Percentiles rank a stretch among this genome's conserved stretches.
Evolutionary conservation across 2,888 invertebrate genomes (phyloP).

Genomic region (Hirtodrosophila trivittata): DNA sequence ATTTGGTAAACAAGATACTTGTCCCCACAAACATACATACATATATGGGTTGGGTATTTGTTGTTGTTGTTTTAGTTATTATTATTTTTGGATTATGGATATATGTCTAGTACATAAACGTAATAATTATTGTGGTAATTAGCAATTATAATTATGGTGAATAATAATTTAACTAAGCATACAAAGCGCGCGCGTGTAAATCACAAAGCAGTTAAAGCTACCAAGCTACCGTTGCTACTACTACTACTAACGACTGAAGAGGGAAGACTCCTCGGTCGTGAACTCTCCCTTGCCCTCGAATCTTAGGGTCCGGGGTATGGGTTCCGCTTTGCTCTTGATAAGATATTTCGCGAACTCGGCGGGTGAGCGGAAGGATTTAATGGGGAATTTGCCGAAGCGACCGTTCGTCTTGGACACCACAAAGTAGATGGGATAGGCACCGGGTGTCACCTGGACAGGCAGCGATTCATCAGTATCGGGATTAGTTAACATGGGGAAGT

Average conservation of each 20-base stretch:
- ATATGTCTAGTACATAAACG: slow-evolving; percentile 22
- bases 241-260: slow-evolving; percentile 16
- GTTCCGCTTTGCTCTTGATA: slow-evolving; percentile 71
- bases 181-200: slow-evolving; percentile 50
- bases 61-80: slow-evolving; percentile 7
- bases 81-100: slow-evolving; percentile 11
- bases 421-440: slow-evolving; percentile 82
- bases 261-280: slow-evolving; percentile 11
- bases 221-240: slow-evolving; percentile 12
- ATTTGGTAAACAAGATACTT: slow-evolving; percentile 35
- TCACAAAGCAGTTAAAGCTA: slow-evolving; percentile 62
- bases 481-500: slow-evolving; percentile 65
- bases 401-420: slow-evolving; percentile 81
- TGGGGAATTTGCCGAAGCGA: slow-evolving; percentile 80
- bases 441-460: slow-evolving; percentile 78
- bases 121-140: slow-evolving; percentile 50
- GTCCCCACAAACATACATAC: slow-evolving; percentile 2
- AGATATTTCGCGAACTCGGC: slow-evolving; percentile 79
- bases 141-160: slow-evolving; percentile 56
- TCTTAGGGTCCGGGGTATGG: slow-evolving; percentile 53
- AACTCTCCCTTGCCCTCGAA: slow-evolving; percentile 44
- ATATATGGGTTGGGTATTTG: slow-evolving; percentile 33
- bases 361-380: slow-evolving; percentile 78
- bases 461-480: slow-evolving; percentile 52
- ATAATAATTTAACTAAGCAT: slow-evolving; percentile 59